Conservation (phyloP, 2,888 invertebrate species). For the Corythucha ciliata region DNA sequence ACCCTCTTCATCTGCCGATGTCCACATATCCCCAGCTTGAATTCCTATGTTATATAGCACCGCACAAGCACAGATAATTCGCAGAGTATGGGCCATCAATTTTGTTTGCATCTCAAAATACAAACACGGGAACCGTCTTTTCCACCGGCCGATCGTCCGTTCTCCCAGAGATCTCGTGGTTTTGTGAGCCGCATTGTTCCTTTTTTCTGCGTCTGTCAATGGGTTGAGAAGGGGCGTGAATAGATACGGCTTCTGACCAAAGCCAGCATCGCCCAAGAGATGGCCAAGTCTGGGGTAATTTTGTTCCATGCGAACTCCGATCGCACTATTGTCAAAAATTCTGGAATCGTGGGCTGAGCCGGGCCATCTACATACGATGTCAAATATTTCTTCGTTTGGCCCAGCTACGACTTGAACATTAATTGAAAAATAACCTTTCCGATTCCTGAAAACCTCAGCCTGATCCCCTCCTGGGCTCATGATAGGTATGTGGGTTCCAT, state of each 20-base stretch:
- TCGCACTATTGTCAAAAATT: background rate
- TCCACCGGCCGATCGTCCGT: conserved; percentile 2
- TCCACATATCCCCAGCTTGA: too few species aligned
- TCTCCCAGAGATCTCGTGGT: background rate
- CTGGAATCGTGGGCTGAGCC: background rate
- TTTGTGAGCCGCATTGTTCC: background rate
- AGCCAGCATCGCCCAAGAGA: background rate
- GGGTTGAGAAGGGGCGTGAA: conserved; percentile 1
- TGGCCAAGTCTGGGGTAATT: background rate
- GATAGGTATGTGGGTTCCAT: conserved; percentile 8
- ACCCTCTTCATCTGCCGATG: too few species aligned
- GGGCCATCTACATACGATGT: conserved; percentile 6
- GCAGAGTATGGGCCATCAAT: background rate
- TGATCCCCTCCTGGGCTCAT: background rate
- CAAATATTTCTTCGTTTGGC: background rate
- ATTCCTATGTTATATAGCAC: too few species aligned
- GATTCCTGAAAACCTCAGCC: background rate
- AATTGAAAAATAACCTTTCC: too few species aligned
- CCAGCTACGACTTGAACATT: too few species aligned
- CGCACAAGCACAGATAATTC: background rate
- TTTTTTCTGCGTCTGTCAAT: background rate
- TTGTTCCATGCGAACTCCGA: background rate
- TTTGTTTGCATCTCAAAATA: conserved; percentile 4
- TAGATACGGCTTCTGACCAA: too few species aligned
- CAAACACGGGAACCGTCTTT: conserved; percentile 2